Conservation (phyloP, 2,113 vertebrate genomes). For the Anas platyrhynchos region DNA sequence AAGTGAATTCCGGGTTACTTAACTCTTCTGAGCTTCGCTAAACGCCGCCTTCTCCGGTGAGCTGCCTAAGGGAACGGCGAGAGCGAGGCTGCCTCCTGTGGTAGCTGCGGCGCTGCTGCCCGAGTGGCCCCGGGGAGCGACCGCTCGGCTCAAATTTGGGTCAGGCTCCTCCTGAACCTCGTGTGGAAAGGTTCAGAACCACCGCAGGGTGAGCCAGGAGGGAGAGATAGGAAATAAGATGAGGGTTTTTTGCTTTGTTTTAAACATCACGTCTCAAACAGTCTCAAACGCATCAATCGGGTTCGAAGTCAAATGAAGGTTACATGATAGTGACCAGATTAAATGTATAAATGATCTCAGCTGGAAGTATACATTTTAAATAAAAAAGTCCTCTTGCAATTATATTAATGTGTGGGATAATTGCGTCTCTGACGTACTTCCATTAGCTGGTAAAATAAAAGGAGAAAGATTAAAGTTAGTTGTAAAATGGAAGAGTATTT, state of each 20-base stretch:
- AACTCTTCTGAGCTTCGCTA: rapidly evolving
- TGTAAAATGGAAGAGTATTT: neutral
- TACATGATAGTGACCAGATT: too few relatives aligned
- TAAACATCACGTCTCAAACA: neutral
- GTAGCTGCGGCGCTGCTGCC: neutral
- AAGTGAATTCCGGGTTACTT: neutral
- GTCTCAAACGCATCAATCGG: neutral
- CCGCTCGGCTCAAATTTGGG: neutral
- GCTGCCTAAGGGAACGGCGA: neutral
- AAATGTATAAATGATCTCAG: neutral
- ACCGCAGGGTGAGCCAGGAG: neutral
- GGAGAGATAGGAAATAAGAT: neutral
- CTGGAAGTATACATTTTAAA: neutral
- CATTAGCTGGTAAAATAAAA: neutral
- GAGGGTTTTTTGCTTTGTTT: neutral
- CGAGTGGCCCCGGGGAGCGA: neutral
- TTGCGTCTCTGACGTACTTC: neutral
- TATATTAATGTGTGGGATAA: neutral
- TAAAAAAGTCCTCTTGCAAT: too few relatives aligned
- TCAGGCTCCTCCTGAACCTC: neutral
- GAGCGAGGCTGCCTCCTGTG: neutral
- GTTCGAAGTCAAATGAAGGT: neutral
- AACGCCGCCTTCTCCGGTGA: neutral
- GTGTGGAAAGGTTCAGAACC: neutral
- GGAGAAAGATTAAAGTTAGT: neutral